Percentiles rank a stretch among this genome's conserved stretches.
Conservation (phyloP, 1,140 invertebrate species). For the Palaemon carinicauda region DNA sequence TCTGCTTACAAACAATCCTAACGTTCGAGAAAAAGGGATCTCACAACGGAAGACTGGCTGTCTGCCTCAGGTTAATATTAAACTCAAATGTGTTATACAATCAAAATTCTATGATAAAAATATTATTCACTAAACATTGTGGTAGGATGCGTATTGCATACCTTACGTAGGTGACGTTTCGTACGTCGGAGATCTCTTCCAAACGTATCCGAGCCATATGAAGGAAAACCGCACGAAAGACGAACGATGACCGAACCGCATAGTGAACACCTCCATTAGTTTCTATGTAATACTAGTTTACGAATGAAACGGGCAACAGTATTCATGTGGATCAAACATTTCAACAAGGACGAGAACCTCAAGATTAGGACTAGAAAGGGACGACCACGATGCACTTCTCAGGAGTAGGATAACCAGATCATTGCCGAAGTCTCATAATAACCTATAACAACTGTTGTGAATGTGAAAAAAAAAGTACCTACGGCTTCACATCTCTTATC, state of each 20-base stretch:
- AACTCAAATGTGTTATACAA: background rate
- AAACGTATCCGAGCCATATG: background rate
- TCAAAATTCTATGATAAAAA: too few species aligned
- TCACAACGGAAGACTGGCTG: background rate
- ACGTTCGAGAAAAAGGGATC: background rate
- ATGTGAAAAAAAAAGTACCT: too few species aligned
- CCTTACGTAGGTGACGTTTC: background rate
- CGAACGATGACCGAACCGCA: too few species aligned
- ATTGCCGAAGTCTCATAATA: background rate
- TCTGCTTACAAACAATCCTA: background rate
- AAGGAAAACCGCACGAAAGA: conserved; percentile 7
- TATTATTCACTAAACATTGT: background rate
- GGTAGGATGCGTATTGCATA: too few species aligned
- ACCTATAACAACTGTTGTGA: too few species aligned
- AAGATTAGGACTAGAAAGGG: too few species aligned
- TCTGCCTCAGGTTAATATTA: background rate
- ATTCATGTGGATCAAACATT: background rate
- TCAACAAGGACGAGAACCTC: too few species aligned
- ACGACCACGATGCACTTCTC: too few species aligned
- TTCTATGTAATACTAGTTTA: background rate
- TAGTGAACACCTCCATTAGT: background rate
- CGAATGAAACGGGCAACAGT: background rate
- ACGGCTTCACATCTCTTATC: too few species aligned
- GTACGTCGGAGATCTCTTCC: background rate
- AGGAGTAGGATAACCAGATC: too few species aligned